These are phyloP conservation scores for Brachyptera risi DNA, from an alignment of 2,888 invertebrate species.

Conservation along the genomic window DNA sequence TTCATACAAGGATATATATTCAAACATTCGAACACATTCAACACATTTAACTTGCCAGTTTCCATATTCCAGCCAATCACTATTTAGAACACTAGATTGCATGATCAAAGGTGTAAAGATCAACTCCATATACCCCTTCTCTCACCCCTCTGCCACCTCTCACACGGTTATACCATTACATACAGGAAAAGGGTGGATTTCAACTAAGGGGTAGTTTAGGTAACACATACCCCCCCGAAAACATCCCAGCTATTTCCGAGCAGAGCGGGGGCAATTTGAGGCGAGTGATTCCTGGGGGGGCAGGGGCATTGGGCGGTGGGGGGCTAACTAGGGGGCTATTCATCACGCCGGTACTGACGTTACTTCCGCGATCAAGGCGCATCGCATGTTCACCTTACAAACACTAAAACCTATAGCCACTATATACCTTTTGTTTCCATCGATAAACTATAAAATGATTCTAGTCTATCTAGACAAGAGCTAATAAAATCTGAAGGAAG, in stretches of 20 bases:
- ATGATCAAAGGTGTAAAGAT: not conserved
- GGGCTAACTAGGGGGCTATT: not conserved
- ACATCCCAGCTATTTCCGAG: constrained; percentile 13
- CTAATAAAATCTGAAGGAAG: no score
- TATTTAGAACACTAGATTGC: not conserved
- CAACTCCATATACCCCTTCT: no score
- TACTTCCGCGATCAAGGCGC: not conserved
- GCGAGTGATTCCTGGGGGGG: constrained; percentile 13
- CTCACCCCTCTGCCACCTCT: no score
- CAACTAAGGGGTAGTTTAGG: constrained; percentile 21
- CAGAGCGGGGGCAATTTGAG: not conserved
- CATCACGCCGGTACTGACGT: constrained; percentile 12
- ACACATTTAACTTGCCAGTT: no score
- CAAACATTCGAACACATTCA: no score
- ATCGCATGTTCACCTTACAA: not conserved
- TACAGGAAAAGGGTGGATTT: constrained; percentile 15
- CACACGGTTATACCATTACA: constrained; percentile 5
- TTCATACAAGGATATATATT: no score
- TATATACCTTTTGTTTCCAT: no score
- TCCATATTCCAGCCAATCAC: no score
- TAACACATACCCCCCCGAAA: constrained; percentile 7
- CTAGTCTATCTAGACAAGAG: not conserved
- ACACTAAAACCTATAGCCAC: not conserved
- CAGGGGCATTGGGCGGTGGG: not conserved
- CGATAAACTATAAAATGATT: no score